Base-by-base conservation (phyloP, 2,797 vertebrate species). In the Oreonectes daqikongensis region DNA sequence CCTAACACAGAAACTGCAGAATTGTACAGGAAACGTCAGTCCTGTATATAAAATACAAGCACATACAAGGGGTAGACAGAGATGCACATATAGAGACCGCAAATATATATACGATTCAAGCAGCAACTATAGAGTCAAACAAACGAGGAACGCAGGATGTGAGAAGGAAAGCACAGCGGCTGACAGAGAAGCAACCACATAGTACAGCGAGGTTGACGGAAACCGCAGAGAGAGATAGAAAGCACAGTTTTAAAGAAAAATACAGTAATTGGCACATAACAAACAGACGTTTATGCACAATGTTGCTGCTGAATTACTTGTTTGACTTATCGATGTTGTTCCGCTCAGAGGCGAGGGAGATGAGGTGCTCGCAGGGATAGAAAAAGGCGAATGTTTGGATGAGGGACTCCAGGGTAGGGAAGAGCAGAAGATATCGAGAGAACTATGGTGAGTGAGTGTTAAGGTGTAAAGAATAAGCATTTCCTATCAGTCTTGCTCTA, bases 201-300 rank as follows among this genome's bases (percentile, higher is more conserved):
- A 46, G 50, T 48, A 79, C 52, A 52, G 40, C 52, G 52, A 68
- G 63, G 71, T 35, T 22, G 72, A 75, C 35, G 17, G 65, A 46
- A 81, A 69, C 42, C 79, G 48, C 69, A 77, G 52, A 78, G 82
- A 66, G 81, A 66, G 57, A 69, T 42, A 77, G 28, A 32, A 60
- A 72, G 69, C 65, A 26, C 18, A 42, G 66, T 61, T 74, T 72
- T 77, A 63, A 38, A 55, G 59, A 42, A 50, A 67, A 61, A 78
- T 71, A 59, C 63, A 50, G 26, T 30, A 28, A 18, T 42, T 12
- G 11, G 22, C 52, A 42, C 79, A 68, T 55, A 72, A 53, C 38
- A 42, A 22, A 32, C n/a, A 55, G 5, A 55, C 71, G 24, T 48
- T 46, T 57, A 24, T 46, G 50, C 24, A 66, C 46, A 80, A 83